Evolutionary conservation across 1,140 invertebrate genomes (phyloP).

Genomic region (Scaptomyza graminum): DNA sequence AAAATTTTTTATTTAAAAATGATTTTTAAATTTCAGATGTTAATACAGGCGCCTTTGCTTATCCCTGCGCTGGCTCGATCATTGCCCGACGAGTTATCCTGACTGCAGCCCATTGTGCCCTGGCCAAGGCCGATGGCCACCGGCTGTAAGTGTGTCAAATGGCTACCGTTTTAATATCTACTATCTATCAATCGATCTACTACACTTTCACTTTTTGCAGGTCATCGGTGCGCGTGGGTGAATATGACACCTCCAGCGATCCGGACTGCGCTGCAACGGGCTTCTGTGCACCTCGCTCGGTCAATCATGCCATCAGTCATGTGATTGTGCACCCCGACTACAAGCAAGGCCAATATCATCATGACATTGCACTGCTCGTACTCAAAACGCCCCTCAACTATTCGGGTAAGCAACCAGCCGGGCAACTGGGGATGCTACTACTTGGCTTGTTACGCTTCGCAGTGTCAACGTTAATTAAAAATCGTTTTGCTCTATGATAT

Average conservation of each 20-base stretch:
- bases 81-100: constrained; percentile 86
- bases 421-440: background rate
- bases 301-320: constrained; percentile 87
- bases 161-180: background rate
- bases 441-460: constrained; percentile 61
- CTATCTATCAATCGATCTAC: too few relatives aligned
- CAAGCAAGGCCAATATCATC: constrained; percentile 87
- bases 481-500: constrained; percentile 75
- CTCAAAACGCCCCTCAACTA: constrained; percentile 87
- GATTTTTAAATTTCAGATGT: constrained; percentile 84
- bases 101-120: constrained; percentile 89
- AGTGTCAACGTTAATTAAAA: constrained; percentile 75
- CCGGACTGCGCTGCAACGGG: constrained; percentile 87
- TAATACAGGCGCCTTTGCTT: constrained; percentile 86
- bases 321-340: constrained; percentile 89
- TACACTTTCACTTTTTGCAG: constrained; percentile 55
- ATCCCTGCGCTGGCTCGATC: constrained; percentile 89
- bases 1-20: too few relatives aligned
- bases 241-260: constrained; percentile 86
- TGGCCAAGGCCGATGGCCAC: constrained; percentile 88
- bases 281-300: constrained; percentile 87
- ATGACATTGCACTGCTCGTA: constrained; percentile 88
- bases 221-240: constrained; percentile 87
- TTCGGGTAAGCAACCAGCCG: constrained; percentile 85
- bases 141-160: constrained; percentile 85